Base-by-base conservation (phyloP, 2,113 vertebrate species). In the Trochalopteron elliotii region DNA sequence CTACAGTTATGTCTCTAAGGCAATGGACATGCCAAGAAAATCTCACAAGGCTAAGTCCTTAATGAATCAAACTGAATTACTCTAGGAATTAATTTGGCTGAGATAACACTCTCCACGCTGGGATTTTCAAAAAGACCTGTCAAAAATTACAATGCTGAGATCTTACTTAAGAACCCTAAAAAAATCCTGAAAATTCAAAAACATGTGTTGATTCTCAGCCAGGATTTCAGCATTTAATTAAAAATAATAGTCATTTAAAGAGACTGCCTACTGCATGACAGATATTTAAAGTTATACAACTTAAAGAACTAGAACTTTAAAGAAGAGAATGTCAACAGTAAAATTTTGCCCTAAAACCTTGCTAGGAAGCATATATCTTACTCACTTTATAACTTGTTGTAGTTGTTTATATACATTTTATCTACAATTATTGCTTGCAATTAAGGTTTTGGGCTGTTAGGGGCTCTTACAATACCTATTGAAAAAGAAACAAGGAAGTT, bases 41-140 rank as follows among this genome's bases (percentile, higher is more conserved):
- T 40, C 82, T 76, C 85, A 69, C 24, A 74, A 91, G 63, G 30
- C 35, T 79, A 96, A 94, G 64, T 55, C 68, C 53, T 69, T 90
- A 91, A 83, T 80, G 90, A 91, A 82, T 83, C 71, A 80, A 86
- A 76, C 27, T 65, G 39, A 85, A 90, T 83, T 83, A 78, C 55
- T 83, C 31, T 42, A 93, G 82, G 82, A 94, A 80, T 90, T 85
- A 87, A 90, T 93, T 94, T 96, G 93, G 61, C 61, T 69, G 55
- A 86, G 55, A 90, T 74, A 83, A 85, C 8, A 31, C 21, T 70
- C 67, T 77, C 50, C 52, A 86, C 30, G 24, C 15, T 11, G 52
- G 47, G 35, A 90, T 74, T 80, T 91, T 80, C 13, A 77, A 80
- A 85, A 91, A 80, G 21, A 42, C 20, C 33, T 90, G 63, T 80